A percentile compares a stretch with the other conserved stretches of the same genome.
Evolutionary conservation across 2,888 invertebrate genomes (phyloP).

Genomic region (Rapana venosa): DNA sequence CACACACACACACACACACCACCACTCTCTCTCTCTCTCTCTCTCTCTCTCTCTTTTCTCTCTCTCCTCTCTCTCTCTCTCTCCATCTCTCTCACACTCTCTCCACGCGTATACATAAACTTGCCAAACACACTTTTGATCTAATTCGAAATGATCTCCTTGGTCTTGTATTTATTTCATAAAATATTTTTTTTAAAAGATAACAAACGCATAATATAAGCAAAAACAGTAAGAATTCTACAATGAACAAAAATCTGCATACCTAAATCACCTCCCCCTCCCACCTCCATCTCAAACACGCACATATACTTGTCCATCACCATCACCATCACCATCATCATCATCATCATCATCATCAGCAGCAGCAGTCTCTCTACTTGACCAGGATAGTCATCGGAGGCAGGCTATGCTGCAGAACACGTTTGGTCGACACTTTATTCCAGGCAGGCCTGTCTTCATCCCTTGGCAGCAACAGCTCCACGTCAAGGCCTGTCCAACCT

Average conservation of each 20-base stretch:
- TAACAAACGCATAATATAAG: too few species aligned
- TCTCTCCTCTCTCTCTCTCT: not conserved
- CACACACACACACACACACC: not conserved
- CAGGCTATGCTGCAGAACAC: too few species aligned
- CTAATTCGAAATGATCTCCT: not conserved
- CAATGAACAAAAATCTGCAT: not conserved
- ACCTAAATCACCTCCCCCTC: not conserved
- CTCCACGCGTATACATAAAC: not conserved
- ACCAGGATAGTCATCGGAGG: too few species aligned
- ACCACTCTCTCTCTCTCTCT: not conserved
- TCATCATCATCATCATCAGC: too few species aligned
- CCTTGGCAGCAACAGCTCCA: too few species aligned
- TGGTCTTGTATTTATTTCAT: not conserved
- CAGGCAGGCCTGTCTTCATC: too few species aligned
- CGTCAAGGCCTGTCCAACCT: too few species aligned
- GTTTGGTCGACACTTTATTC: too few species aligned
- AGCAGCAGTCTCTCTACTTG: too few species aligned
- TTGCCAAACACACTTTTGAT: not conserved
- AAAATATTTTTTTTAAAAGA: not conserved
- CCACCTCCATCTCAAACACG: not conserved
- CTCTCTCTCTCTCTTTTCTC: not conserved
- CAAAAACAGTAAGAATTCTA: not conserved
- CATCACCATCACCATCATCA: too few species aligned
- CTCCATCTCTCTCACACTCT: slow-evolving; percentile 1
- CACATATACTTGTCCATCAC: too few species aligned